Conservation (phyloP, 2,888 invertebrate genomes). For the Orchesellides sinensis region DNA sequence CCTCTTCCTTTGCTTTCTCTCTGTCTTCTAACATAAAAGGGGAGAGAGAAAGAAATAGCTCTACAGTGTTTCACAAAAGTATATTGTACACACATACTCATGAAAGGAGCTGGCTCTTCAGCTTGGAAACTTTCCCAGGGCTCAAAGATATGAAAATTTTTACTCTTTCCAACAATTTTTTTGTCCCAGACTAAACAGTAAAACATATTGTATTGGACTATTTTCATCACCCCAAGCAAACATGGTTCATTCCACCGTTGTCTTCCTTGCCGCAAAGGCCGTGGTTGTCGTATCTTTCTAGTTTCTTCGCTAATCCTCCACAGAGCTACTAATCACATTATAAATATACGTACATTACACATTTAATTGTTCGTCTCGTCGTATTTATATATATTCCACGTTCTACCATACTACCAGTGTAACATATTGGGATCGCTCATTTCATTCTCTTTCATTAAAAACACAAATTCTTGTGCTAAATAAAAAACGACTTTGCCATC, state of each 20-base stretch:
- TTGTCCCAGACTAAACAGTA: background rate
- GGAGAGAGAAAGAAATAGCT: slow-evolving; percentile 32
- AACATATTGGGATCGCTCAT: no score
- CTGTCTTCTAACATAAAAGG: slow-evolving; percentile 40
- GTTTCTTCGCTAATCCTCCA: no score
- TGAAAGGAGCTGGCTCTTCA: background rate
- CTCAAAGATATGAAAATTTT: slow-evolving; percentile 11
- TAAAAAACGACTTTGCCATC: slow-evolving; percentile 26
- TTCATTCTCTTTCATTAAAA: no score
- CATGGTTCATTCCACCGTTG: slow-evolving; percentile 41
- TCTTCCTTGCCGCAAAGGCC: slow-evolving; percentile 44
- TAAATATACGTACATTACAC: no score
- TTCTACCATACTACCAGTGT: no score
- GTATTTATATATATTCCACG: no score
- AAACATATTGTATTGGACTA: background rate
- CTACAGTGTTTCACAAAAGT: slow-evolving; percentile 52
- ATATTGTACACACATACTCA: slow-evolving; percentile 43
- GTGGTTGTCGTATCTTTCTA: slow-evolving; percentile 19
- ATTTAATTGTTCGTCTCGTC: no score
- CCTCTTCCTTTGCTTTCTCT: slow-evolving; percentile 32
- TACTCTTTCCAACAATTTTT: background rate
- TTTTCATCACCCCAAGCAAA: slow-evolving; percentile 3
- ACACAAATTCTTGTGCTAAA: no score
- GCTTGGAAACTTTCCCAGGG: slow-evolving; percentile 36
- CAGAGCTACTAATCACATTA: no score